Base-by-base conservation (phyloP, 2,113 vertebrate genomes). In the Sakesphorus luctuosus region DNA sequence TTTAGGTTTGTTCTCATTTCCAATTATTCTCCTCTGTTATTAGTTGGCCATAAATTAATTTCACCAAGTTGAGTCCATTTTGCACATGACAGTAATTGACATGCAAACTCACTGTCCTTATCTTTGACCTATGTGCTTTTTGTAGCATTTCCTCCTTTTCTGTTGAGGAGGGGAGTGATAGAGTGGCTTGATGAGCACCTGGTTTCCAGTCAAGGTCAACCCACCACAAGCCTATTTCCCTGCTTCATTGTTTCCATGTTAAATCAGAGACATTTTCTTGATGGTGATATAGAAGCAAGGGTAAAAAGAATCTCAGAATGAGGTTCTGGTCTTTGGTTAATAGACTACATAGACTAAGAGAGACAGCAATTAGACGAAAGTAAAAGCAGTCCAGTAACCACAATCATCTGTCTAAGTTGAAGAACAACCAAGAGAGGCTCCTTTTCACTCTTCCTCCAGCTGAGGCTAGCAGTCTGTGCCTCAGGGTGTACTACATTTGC, bases 211-310 rank as follows among this genome's bases (percentile, higher is more conserved):
- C 18, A 68, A 68, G 29, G 35, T 77, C 49, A 62, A 62, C 7
- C 13, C 18, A 43, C 19, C 16, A 28, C 8, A 28, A 72, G 4
- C 5, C 24, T 67, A 20, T 85, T 82, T 56, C 13, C 10, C 14
- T 33, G 46, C 21, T 75, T 71, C 20, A 19, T 50, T 53, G 11
- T 75, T 35, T 50, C 56, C 28, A 19, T 18, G 2, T 15, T 66
- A 90, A 87, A 50, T 66, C 13, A 12, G 29, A 75, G 35, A 44
- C 9, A 13, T 71, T 79, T 84, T 56, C 35, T 79, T 33, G 46
- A 50, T 50, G 16, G 4, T 40, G 16, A 4, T 66, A 4, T 36
- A 38, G 28, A 83, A 74, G 18, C 0, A 0, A 17, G 6, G 9
- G 2, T 7, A 49, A 55, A 31, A 59, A 36, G 16, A 38, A 49